Conservation (phyloP, 92 coral and sea anemone genomes). For the Meandrina meandrites region DNA sequence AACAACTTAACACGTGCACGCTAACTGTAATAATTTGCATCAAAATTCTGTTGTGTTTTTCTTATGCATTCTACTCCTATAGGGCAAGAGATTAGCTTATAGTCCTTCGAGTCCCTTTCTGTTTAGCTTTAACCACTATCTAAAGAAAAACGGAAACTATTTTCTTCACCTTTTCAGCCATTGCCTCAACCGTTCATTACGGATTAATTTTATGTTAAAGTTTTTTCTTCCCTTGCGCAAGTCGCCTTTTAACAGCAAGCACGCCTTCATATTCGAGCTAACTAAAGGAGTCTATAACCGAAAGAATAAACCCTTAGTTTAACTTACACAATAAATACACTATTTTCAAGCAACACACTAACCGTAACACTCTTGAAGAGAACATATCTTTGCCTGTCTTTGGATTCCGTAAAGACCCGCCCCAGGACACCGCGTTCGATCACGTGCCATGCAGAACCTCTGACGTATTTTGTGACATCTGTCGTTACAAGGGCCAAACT, state of each 20-base stretch:
- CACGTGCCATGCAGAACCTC: conserved; percentile 62
- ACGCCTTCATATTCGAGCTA: not conserved
- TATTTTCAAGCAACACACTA: not conserved
- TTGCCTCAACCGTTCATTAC: too few relatives aligned
- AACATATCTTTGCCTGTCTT: conserved; percentile 46
- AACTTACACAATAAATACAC: not conserved
- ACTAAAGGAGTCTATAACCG: not conserved
- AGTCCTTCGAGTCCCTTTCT: not conserved
- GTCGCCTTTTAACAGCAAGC: not conserved
- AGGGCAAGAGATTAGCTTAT: not conserved
- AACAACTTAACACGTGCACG: not conserved
- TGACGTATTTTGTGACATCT: conserved; percentile 66
- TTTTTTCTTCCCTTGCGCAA: too few relatives aligned
- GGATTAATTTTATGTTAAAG: too few relatives aligned
- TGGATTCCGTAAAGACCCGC: conserved; percentile 65
- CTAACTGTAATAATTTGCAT: not conserved
- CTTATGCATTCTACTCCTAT: not conserved
- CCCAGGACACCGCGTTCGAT: conserved; percentile 60
- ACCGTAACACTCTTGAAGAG: conserved; percentile 76
- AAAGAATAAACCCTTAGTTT: not conserved
- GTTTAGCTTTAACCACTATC: too few relatives aligned
- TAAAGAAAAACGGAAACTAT: too few relatives aligned
- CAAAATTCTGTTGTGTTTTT: not conserved
- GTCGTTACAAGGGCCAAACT: conserved; percentile 76
- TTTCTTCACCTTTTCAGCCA: too few relatives aligned